phyloP scores from a whole-genome alignment of 2,888 invertebrate species.

The Lissonota sp. region DNA sequence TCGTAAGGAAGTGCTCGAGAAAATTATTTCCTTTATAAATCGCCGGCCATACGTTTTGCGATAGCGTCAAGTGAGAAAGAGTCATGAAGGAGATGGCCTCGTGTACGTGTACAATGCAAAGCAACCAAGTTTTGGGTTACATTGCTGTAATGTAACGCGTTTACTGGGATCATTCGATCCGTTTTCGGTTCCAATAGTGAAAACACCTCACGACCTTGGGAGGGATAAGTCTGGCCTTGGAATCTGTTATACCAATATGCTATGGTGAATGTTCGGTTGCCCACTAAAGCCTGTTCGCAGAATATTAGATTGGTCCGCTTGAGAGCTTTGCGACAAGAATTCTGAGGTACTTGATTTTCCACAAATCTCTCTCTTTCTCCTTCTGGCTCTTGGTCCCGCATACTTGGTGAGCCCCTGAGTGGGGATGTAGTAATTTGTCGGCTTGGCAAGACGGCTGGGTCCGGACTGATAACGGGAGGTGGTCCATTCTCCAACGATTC shows the following conservation, averaged over 20 bases:
- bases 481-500: conserved; percentile 82
- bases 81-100: conserved; percentile 32
- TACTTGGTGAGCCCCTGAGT: conserved; percentile 68
- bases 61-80: conserved; percentile 45
- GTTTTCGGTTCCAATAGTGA: conserved; percentile 51
- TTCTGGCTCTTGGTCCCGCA: conserved; percentile 45
- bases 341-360: conserved; percentile 49
- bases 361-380: conserved; percentile 33
- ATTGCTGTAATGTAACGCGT: too few relatives aligned
- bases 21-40: conserved; percentile 83
- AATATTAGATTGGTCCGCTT: conserved; percentile 21
- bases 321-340: conserved; percentile 32
- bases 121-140: too few relatives aligned
- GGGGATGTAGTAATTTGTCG: conserved; percentile 83
- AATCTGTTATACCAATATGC: too few relatives aligned
- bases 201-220: conserved; percentile 48
- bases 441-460: conserved; percentile 81
- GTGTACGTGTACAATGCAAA: too few relatives aligned
- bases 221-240: not conserved
- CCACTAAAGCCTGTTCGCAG: conserved; percentile 16
- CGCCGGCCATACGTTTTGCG: conserved; percentile 79
- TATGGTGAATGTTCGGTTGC: conserved; percentile 5
- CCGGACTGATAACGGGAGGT: conserved; percentile 81
- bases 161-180: conserved; percentile 4
- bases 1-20: conserved; percentile 78